These are phyloP conservation scores for Syngnathus floridae DNA, from an alignment of 2,113 vertebrate genomes.

Conservation along the genomic window DNA sequence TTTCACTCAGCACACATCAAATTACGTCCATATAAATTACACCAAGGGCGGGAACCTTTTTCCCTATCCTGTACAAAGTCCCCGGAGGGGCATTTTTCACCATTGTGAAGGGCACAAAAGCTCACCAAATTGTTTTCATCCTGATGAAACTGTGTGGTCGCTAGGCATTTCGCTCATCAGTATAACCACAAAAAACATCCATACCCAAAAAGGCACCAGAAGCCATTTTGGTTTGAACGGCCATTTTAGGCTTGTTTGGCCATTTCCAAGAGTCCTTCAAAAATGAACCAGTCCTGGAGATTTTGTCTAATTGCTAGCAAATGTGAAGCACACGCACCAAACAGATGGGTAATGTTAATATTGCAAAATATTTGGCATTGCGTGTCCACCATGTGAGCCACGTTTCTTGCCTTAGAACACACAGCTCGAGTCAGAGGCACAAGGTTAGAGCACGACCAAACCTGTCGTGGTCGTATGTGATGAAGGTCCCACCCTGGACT, in stretches of 20 bases:
- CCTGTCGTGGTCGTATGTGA: background rate
- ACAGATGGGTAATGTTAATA: background rate
- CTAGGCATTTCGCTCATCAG: background rate
- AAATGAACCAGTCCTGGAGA: background rate
- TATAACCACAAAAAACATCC: background rate
- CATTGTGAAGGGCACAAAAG: background rate
- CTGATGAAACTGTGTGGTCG: background rate
- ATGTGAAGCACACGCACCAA: background rate
- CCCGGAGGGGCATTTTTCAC: background rate
- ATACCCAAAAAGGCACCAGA: background rate
- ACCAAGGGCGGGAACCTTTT: background rate
- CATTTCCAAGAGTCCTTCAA: background rate
- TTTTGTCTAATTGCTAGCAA: background rate
- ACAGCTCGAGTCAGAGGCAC: background rate
- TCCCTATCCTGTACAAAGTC: background rate
- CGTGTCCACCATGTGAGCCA: background rate
- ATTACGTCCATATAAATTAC: constrained; percentile 16
- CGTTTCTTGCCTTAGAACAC: background rate
- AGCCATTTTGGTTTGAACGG: background rate
- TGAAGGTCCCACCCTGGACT: background rate
- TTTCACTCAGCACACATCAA: constrained; percentile 9
- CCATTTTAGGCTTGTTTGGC: background rate
- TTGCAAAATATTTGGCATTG: background rate
- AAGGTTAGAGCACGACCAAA: background rate
- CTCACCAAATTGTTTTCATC: background rate